Base-by-base conservation (phyloP, 2,797 vertebrate genomes). In the Meda fulgida region DNA sequence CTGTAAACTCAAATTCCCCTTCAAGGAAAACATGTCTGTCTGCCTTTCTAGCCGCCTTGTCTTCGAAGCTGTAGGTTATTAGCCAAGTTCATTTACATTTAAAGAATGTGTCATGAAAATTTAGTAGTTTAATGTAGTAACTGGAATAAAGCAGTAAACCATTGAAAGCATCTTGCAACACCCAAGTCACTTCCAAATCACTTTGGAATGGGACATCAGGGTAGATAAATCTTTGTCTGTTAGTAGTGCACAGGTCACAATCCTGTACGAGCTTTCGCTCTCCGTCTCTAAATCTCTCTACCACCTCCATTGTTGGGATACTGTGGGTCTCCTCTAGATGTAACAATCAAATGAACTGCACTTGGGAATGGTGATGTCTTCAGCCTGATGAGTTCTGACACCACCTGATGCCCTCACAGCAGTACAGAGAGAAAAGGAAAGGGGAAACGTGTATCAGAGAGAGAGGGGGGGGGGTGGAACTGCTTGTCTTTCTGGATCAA, bases 211-310 rank as follows among this genome's bases (percentile, higher is more conserved):
- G 31, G 51, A 31, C 70, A 86, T 80, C 69, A 78, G 13, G 38
- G 70, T 65, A 83, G 81, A 88, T 87, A 85, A 88, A 88, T 87
- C 84, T 80, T 78, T 73, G 79, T 66, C 83, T 85, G 71, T 70
- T 66, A 53, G 53, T 8, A 40, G 63, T n/a, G 8, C 69, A 70
- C 38, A 60, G 80, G 80, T 85, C 76, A 26, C 46, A 83, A 76
- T 72, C 75, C 67, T 71, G 18, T 36, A 46, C 23, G 0, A 13
- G 63, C 40, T 23, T 31, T 69, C 10, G 1, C 36, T 53, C 85
- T 19, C 70, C 4, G 18, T 55, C 69, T 60, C 66, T 78, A 79
- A 55, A 72, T 73, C 81, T 51, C 31, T 63, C 31, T 71, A 51
- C 80, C 40, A 13, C 46, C 67, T 84, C 81, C 38, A 69, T 84